These are phyloP conservation scores for Colinus virginianus DNA, from an alignment of 2,113 vertebrate species.

Conservation along the genomic window DNA sequence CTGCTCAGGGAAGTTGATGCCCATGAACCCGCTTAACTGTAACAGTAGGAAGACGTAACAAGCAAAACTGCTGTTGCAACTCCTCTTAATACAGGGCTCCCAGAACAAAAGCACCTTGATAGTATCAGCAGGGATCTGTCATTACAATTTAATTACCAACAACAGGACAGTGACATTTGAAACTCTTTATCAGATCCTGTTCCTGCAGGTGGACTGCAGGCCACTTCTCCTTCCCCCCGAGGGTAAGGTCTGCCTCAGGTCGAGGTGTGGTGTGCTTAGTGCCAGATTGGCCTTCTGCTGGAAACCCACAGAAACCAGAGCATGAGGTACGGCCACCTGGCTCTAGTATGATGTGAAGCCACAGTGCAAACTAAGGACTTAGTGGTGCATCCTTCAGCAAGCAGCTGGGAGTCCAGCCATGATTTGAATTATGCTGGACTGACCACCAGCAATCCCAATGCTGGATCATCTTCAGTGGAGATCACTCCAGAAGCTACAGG, in stretches of 20 bases:
- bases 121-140: constrained; percentile 53
- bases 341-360: background rate
- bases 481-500: background rate
- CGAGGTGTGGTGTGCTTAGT: background rate
- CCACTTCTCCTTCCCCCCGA: background rate
- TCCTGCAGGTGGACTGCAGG: constrained; percentile 42
- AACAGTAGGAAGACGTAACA: constrained; percentile 51
- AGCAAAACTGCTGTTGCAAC: constrained; percentile 48
- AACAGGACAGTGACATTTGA: constrained; percentile 67
- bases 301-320: background rate
- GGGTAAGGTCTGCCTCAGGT: background rate
- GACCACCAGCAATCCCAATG: background rate
- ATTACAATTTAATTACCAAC: constrained; percentile 73
- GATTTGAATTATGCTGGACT: background rate
- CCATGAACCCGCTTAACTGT: constrained; percentile 29
- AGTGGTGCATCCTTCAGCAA: background rate
- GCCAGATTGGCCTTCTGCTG: background rate
- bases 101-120: constrained; percentile 66
- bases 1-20: background rate
- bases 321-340: background rate
- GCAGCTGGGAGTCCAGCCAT: background rate
- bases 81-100: constrained; percentile 44
- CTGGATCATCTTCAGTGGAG: background rate
- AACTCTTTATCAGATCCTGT: constrained; percentile 61
- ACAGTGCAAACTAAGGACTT: background rate